Conservation (phyloP, 1,140 invertebrate species). For the Cydia fagiglandana region DNA sequence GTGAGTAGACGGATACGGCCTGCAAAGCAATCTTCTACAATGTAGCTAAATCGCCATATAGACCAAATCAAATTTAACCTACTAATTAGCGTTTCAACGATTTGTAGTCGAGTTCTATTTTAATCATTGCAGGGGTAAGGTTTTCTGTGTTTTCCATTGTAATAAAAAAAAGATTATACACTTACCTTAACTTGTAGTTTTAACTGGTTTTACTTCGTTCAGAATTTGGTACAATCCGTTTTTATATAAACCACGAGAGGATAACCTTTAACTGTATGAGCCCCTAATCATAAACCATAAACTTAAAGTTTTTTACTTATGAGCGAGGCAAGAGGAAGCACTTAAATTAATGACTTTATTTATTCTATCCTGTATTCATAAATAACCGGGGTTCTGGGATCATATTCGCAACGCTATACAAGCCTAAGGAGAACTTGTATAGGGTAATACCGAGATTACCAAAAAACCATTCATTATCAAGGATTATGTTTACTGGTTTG, state of each 20-base stretch:
- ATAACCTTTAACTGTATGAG: not conserved
- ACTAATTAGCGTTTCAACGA: not conserved
- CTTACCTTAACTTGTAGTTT: no score
- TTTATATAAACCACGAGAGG: not conserved
- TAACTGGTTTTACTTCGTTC: not conserved
- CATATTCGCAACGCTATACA: not conserved
- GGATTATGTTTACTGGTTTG: conserved; percentile 2
- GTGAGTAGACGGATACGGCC: not conserved
- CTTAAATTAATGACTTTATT: conserved; percentile 58
- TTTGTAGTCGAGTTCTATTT: not conserved
- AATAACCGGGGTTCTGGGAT: conserved; percentile 57
- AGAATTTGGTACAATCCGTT: not conserved
- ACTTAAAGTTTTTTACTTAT: conserved; percentile 6
- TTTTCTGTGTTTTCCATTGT: no score
- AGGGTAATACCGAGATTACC: not conserved
- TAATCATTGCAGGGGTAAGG: no score
- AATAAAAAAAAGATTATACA: no score
- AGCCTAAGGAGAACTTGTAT: not conserved
- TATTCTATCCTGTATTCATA: conserved; percentile 65
- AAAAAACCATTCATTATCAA: not conserved
- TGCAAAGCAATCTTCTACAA: conserved; percentile 5
- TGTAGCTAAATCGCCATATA: not conserved
- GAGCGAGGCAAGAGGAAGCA: conserved; percentile 1
- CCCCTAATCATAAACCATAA: not conserved
- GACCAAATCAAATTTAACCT: not conserved